Percentiles rank a stretch among this genome's conserved stretches.
phyloP scores from a whole-genome alignment of 2,888 invertebrate species.

The Ophraella communa region DNA sequence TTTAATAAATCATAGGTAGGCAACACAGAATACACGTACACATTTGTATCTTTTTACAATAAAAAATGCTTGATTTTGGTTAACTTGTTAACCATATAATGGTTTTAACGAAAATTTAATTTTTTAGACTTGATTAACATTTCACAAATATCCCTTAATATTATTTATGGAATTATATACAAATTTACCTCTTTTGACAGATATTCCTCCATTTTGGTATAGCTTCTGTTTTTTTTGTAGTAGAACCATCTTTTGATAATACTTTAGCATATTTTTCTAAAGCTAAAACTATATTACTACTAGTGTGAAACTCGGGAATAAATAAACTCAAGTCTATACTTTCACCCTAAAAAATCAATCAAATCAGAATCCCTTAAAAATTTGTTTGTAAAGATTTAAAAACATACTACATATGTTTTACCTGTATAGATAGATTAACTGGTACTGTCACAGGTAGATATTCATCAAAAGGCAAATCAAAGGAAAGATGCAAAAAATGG shows the following conservation, averaged over 20 bases:
- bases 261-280: constrained; percentile 89
- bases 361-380: constrained; percentile 6
- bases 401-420: constrained; percentile 51
- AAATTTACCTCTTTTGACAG: constrained; percentile 68
- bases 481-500: constrained; percentile 90
- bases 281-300: constrained; percentile 79
- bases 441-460: constrained; percentile 90
- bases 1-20: too few relatives aligned
- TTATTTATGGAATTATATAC: background rate
- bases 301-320: constrained; percentile 91
- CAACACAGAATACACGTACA: too few relatives aligned
- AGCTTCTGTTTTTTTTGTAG: constrained; percentile 64
- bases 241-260: constrained; percentile 75
- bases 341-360: constrained; percentile 70
- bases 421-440: constrained; percentile 90
- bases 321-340: constrained; percentile 89
- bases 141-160: too few relatives aligned
- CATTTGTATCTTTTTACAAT: too few relatives aligned
- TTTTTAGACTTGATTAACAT: too few relatives aligned
- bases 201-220: constrained; percentile 81
- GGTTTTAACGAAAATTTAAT: too few relatives aligned
- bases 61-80: too few relatives aligned
- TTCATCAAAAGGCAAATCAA: constrained; percentile 92
- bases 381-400: too few relatives aligned
- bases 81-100: too few relatives aligned